A percentile compares a stretch with the other conserved stretches of the same genome.
phyloP scores from a whole-genome alignment of 2,113 vertebrate genomes.

The Rhombomys opimus region DNA sequence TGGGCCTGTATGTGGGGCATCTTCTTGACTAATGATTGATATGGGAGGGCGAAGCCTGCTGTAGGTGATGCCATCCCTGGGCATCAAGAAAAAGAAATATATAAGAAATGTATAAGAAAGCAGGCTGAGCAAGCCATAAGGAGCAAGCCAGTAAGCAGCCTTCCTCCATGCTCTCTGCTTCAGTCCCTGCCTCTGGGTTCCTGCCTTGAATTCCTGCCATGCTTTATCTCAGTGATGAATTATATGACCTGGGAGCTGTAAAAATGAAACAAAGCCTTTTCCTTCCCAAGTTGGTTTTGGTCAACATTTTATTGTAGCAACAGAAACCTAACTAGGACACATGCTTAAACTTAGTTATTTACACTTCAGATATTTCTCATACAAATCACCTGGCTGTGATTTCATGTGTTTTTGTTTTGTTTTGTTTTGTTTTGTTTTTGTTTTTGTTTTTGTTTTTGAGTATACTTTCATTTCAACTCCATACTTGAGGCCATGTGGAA shows the following conservation, averaged over 20 bases:
- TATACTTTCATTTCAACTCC: not conserved
- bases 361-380: not conserved
- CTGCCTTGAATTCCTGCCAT: not conserved
- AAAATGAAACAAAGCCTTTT: not conserved
- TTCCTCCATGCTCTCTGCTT: too few species aligned
- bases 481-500: not conserved
- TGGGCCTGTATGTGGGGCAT: not conserved
- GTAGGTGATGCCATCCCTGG: too few species aligned
- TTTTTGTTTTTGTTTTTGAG: not conserved
- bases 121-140: too few species aligned
- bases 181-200: too few species aligned
- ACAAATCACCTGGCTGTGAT: not conserved
- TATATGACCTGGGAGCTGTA: not conserved
- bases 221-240: not conserved
- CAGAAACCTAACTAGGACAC: not conserved
- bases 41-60: too few species aligned
- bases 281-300: too few species aligned
- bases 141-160: too few species aligned
- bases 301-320: not conserved
- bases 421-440: not conserved
- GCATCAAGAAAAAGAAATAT: too few species aligned
- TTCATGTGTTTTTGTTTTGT: not conserved
- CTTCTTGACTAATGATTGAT: not conserved
- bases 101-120: too few species aligned
- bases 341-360: not conserved